These are phyloP conservation scores for Calcarius lapponicus DNA, from an alignment of 2,797 vertebrate species.

Conservation along the genomic window DNA sequence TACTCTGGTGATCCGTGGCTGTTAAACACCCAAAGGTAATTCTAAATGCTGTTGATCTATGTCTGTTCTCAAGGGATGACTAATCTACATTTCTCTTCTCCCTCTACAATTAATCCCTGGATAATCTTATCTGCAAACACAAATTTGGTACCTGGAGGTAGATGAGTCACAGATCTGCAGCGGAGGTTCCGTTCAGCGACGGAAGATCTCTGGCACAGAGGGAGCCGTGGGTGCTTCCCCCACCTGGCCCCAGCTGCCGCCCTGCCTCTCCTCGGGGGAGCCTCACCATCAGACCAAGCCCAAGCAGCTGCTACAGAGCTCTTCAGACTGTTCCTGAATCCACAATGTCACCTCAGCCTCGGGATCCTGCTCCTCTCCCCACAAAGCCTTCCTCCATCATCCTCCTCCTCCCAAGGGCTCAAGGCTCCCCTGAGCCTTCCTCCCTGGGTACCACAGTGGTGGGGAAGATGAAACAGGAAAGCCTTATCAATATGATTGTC, in stretches of 20 bases:
- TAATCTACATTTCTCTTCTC: constrained; percentile 58
- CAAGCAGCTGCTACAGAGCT: fast-evolving
- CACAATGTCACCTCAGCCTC: fast-evolving
- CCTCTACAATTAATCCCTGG: constrained; percentile 65
- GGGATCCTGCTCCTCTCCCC: neutral
- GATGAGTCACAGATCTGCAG: constrained; percentile 30
- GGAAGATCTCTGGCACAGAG: neutral
- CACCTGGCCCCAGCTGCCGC: neutral
- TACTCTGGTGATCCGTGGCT: constrained; percentile 49
- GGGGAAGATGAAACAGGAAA: no score
- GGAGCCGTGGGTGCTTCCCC: neutral
- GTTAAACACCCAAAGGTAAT: constrained; percentile 54
- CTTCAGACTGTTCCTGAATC: neutral
- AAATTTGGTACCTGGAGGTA: constrained; percentile 5
- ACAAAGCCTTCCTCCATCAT: neutral
- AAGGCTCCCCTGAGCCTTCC: neutral
- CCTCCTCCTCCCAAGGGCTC: neutral
- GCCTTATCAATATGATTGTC: no score
- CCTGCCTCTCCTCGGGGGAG: neutral
- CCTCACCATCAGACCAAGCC: neutral
- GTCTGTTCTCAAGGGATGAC: constrained; percentile 56
- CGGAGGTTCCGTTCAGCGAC: neutral
- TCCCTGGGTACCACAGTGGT: neutral
- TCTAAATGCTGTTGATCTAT: constrained; percentile 61
- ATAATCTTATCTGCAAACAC: constrained; percentile 64